A percentile compares a stretch with the other conserved stretches of the same genome.
Conservation (phyloP, 2,888 invertebrate genomes). For the Chrysomela aeneicollis region DNA sequence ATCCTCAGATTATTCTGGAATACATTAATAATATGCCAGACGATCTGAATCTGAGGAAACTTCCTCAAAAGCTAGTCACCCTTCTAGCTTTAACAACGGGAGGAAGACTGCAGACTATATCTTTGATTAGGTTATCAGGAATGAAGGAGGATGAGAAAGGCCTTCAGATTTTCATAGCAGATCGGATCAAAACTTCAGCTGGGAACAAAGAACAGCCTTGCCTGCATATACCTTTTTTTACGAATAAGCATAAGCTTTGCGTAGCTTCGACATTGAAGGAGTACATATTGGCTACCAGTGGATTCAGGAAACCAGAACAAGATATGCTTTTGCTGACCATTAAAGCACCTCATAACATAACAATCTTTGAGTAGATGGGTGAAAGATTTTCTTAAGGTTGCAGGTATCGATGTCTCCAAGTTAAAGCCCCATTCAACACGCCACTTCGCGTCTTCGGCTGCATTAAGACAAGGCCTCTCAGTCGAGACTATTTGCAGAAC, state of each 20-base stretch:
- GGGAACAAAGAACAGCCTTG: constrained; percentile 12
- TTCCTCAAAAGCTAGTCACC: constrained; percentile 40
- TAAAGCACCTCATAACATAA: too few species aligned
- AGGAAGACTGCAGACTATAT: constrained; percentile 41
- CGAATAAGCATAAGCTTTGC: background rate
- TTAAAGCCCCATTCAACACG: too few species aligned
- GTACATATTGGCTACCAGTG: too few species aligned
- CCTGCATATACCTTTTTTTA: constrained; percentile 12
- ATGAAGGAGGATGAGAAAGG: background rate
- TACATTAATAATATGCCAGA: constrained; percentile 14
- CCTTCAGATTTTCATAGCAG: constrained; percentile 38
- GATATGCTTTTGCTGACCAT: too few species aligned
- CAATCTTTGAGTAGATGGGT: too few species aligned
- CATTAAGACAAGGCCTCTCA: too few species aligned
- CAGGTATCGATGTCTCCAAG: too few species aligned
- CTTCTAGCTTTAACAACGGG: constrained; percentile 42
- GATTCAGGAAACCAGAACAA: too few species aligned
- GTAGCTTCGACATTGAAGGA: background rate
- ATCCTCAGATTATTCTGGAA: constrained; percentile 37
- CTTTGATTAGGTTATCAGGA: constrained; percentile 35
- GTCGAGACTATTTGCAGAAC: too few species aligned
- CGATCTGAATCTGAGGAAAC: constrained; percentile 2
- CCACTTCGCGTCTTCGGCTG: too few species aligned
- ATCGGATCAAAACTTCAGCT: constrained; percentile 33
- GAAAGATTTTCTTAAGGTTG: too few species aligned